phyloP scores from a whole-genome alignment of 92 coral and sea anemone species.

The Siderastrea radians region DNA sequence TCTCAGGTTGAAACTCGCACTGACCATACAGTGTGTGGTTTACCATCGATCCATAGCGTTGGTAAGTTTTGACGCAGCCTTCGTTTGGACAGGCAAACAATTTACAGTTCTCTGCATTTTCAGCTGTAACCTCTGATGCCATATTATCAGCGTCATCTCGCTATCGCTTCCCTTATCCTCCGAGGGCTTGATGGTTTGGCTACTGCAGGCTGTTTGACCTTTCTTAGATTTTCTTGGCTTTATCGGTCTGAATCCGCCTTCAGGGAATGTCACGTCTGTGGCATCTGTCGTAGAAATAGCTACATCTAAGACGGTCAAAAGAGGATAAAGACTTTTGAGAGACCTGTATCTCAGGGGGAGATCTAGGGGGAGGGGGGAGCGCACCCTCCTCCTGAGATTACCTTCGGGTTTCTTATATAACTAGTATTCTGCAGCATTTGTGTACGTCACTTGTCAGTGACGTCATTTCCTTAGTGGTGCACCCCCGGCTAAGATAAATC shows the following conservation, averaged over 20 bases:
- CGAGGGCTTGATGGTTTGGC: background rate
- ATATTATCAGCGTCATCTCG: background rate
- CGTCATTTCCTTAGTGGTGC: too few relatives aligned
- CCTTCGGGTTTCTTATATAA: too few relatives aligned
- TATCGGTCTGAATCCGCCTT: background rate
- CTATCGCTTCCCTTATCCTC: background rate
- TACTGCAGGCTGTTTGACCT: background rate
- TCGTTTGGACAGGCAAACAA: background rate
- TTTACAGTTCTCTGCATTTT: too few relatives aligned
- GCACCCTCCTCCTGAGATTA: background rate
- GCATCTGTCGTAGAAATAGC: background rate
- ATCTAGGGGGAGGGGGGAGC: background rate
- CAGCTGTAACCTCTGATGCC: too few relatives aligned
- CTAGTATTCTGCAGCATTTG: too few relatives aligned
- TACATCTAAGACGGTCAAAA: background rate
- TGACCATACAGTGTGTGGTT: slow-evolving; percentile 39
- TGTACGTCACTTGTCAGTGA: too few relatives aligned
- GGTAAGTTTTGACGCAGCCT: slow-evolving; percentile 8
- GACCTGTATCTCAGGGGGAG: background rate
- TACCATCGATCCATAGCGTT: slow-evolving; percentile 48
- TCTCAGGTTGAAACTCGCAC: slow-evolving; percentile 42
- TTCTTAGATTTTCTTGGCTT: background rate
- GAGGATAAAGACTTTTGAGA: background rate
- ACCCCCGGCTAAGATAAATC: too few relatives aligned
- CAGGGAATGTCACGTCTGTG: background rate